Evolutionary conservation across 2,797 vertebrate species (phyloP).

Genomic region (Streptopelia turtur): DNA sequence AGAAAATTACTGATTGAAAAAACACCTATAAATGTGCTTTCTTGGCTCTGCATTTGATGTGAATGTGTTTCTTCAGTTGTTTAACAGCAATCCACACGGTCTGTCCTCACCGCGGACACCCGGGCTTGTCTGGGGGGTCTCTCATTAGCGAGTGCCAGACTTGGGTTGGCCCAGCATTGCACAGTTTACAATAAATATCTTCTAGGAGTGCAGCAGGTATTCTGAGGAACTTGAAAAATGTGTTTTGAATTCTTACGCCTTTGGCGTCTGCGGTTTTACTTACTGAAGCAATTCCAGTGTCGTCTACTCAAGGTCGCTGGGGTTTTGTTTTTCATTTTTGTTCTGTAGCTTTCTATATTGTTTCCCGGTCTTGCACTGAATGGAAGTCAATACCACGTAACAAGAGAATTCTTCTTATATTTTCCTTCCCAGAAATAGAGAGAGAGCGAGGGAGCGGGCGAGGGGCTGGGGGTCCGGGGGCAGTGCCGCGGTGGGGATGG

Average conservation of each 20-base stretch:
- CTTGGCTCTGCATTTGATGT: not conserved
- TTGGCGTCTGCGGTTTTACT: not conserved
- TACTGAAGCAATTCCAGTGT: not conserved
- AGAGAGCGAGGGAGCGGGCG: not conserved
- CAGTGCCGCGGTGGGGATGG: not conserved
- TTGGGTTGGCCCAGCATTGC: not conserved
- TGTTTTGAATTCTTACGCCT: not conserved
- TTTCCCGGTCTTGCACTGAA: not conserved
- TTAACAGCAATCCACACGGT: not conserved
- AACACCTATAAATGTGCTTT: not conserved
- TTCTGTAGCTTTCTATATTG: not conserved
- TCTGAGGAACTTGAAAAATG: not conserved
- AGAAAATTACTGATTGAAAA: not conserved
- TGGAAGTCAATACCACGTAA: not conserved
- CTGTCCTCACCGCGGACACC: rapidly evolving
- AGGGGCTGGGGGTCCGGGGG: not conserved
- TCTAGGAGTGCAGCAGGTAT: not conserved
- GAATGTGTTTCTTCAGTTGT: not conserved
- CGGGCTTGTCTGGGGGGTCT: rapidly evolving
- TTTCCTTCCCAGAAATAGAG: not conserved
- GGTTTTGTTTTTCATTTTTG: conserved; percentile 9
- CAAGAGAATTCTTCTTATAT: not conserved
- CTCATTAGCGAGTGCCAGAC: not conserved
- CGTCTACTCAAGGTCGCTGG: not conserved
- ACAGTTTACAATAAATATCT: not conserved